Conservation (phyloP, 2,113 vertebrate species). For the Zosterops pallidus region DNA sequence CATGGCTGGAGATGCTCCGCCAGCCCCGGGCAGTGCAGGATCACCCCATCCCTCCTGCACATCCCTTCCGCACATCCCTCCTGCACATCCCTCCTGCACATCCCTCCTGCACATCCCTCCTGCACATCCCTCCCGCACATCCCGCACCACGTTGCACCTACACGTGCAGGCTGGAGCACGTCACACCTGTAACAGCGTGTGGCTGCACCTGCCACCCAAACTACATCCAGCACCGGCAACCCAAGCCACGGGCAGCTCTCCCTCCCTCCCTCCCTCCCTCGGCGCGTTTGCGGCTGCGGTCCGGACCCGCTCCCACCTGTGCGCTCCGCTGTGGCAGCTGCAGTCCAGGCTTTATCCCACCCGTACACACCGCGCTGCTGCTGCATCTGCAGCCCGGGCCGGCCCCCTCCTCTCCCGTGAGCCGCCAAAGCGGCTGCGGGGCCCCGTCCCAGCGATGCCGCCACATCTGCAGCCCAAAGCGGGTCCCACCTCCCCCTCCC, state of each 20-base stretch:
- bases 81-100: neutral
- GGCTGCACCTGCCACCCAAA: neutral
- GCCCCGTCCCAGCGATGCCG: neutral
- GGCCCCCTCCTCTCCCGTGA: rapidly evolving
- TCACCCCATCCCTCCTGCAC: neutral
- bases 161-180: neutral
- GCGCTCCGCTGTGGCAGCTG: rapidly evolving
- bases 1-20: rapidly evolving
- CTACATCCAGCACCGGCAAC: rapidly evolving
- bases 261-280: no score
- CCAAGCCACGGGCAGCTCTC: neutral
- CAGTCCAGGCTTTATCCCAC: neutral
- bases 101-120: neutral
- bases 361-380: rapidly evolving
- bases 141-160: neutral
- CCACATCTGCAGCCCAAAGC: neutral
- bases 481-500: neutral
- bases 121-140: neutral
- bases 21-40: neutral
- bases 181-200: rapidly evolving
- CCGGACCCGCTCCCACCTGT: neutral
- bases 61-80: neutral
- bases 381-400: neutral
- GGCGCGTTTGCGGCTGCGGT: rapidly evolving
- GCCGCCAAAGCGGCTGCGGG: rapidly evolving